Base-by-base conservation (phyloP, 2,113 vertebrate species). In the Danionella cerebrum region DNA sequence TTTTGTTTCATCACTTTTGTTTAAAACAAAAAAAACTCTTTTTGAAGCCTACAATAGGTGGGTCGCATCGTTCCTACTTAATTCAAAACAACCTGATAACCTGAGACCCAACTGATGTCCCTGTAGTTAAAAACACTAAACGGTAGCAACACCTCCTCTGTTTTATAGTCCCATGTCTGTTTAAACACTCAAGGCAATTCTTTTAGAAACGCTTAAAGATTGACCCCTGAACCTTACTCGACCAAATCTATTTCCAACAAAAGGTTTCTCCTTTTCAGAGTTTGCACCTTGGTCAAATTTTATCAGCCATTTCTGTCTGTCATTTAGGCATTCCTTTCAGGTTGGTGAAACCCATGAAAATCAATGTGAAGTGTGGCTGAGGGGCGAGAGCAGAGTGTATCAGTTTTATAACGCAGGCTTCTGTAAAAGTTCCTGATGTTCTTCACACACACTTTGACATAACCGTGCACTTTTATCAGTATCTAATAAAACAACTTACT, bases 191-290 rank as follows among this genome's bases (percentile, higher is more conserved):
- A 38, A 31, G 58, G 39, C 41, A 3, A 45, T 24, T 4, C 0
- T 6, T n/a, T 55, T 13, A 22, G 42, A 41, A 60, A 39, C 22
- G 14, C 21, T 69, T 45, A 41, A 67, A 67, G 36, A 22, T 19
- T 66, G 50, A 44, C 47, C 31, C n/a, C 31, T 67, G 57, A 72
- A 59, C 70, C 35, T 57, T 19, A 38, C 11, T 72, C 53, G 62
- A 25, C 35, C 27, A 1, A 52, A 25, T 48, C 63, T 16, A 51
- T 47, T 58, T 53, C 14, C 35, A 53, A 35, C 44, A 36, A 19
- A 13, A 60, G 39, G 16, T 21, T 60, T 36, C 13, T 35, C 42
- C 36, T 14, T 36, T 48, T 24, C 54, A 62, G 29, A 53, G 58
- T 33, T 19, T 47, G 27, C n/a, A 5, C 18, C 1, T 12, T 67